Evolutionary conservation across 2,797 vertebrate species (phyloP).

Genomic region (Muscicapa comitata): DNA sequence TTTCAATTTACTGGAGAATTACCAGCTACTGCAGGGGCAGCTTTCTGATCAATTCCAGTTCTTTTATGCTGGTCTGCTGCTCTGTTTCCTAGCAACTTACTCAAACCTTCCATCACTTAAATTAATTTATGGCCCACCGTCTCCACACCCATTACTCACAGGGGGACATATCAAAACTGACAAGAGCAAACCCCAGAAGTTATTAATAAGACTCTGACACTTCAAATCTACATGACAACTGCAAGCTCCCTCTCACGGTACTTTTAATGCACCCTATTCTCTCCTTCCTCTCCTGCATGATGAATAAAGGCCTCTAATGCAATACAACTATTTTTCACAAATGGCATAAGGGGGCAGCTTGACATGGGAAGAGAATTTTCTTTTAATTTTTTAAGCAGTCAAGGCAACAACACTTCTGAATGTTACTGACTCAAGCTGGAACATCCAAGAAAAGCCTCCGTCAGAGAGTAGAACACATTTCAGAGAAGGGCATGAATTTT

Average conservation of each 20-base stretch:
- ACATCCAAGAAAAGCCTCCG: not conserved
- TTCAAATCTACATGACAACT: not conserved
- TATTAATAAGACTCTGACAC: not conserved
- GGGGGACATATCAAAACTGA: slow-evolving; percentile 37
- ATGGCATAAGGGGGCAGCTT: not conserved
- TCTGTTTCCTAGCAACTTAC: slow-evolving; percentile 79
- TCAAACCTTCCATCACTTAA: slow-evolving; percentile 71
- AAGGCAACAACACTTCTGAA: not conserved
- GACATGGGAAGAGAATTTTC: not conserved
- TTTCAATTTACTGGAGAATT: slow-evolving; percentile 6
- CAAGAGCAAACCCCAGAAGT: slow-evolving; percentile 19
- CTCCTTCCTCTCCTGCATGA: not conserved
- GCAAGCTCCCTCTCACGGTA: not conserved
- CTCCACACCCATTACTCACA: slow-evolving; percentile 68
- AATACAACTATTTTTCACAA: not conserved
- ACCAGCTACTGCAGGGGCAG: slow-evolving; percentile 64
- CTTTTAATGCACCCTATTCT: not conserved
- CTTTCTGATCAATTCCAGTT: slow-evolving; percentile 27
- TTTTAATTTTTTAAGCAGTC: not conserved
- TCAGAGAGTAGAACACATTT: not conserved
- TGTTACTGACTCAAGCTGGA: slow-evolving; percentile 7
- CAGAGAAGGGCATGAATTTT: not conserved
- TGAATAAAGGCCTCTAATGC: not conserved
- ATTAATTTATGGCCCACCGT: slow-evolving; percentile 70
- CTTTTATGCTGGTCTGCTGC: slow-evolving; percentile 35